Evolutionary conservation across 2,797 vertebrate genomes (phyloP), one percentile per base, ranked within the genome.

Genomic region (Falco peregrinus): DNA sequence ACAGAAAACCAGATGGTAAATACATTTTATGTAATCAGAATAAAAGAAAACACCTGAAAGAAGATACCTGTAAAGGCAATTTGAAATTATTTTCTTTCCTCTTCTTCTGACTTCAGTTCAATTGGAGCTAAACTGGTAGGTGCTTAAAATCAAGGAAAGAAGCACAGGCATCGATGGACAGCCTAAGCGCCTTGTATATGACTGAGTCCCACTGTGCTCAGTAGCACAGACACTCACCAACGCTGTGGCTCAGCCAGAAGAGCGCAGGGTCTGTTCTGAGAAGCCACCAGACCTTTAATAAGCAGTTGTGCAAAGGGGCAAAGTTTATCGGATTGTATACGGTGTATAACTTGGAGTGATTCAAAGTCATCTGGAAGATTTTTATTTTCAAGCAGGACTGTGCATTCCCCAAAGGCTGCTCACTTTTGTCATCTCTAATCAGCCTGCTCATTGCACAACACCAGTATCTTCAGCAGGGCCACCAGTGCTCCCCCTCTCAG

Each of bases 161-260:
- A 45, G 6, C 8, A 8, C 0, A 26, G 13, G 54, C n/a, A 20
- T 15, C 17, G 17, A 41, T 0, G 5, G 22, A 10, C 8, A 61
- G 11, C 20, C 50, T 29, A 25, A 80, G 24, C 28, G 57, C 18
- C 9, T 22, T 1, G 1, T 9, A 31, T 2, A 22, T 37, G 67
- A 9, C 15, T 4, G 0, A 57, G 76, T 25, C 31, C 4, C 76
- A 14, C 31, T 1, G 5, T 2, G 31, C 73, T 53, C 7, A 1
- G n/a, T 19, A 19, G 10, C 56, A 41, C 33, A 65, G 10, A 17
- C 5, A 25, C 2, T 20, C 54, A 33, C 6, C 39, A 9, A 10
- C 0, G 1, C 45, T 2, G 1, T 3, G 26, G 10, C 59, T 29
- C 1, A 3, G 31, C 7, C 10, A 63, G 39, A 65, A 39, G 18